A percentile compares a stretch with the other conserved stretches of the same genome.
phyloP scores from a whole-genome alignment of 1,140 invertebrate species.

The Trinorchestia longiramus region DNA sequence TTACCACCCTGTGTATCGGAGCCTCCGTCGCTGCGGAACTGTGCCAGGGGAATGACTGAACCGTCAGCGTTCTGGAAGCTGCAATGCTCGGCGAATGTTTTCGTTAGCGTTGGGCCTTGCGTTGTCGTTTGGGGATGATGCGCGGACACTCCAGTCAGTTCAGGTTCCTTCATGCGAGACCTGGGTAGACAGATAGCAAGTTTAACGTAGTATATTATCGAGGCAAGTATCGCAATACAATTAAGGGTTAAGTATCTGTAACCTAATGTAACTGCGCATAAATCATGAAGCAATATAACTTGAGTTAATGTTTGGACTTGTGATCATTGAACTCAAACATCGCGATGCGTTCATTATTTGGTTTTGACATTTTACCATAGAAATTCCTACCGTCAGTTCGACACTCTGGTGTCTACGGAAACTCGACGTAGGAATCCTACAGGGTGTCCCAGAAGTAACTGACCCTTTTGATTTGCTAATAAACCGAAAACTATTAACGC shows the following conservation, averaged over 20 bases:
- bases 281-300: not conserved
- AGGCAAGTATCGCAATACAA: not conserved
- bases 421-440: too few relatives aligned
- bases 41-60: not conserved
- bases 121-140: not conserved
- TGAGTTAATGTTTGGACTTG: too few relatives aligned
- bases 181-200: not conserved
- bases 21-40: constrained; percentile 1
- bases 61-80: not conserved
- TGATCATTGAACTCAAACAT: too few relatives aligned
- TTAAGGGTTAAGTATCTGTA: not conserved
- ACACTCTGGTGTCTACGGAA: too few relatives aligned
- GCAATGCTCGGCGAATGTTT: not conserved
- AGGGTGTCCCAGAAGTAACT: too few relatives aligned
- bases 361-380: too few relatives aligned
- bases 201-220: not conserved
- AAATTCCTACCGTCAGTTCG: too few relatives aligned
- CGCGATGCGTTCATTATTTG: too few relatives aligned
- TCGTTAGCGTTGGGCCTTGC: not conserved
- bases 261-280: not conserved
- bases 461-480: too few relatives aligned
- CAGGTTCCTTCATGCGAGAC: constrained; percentile 40
- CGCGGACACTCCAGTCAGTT: not conserved
- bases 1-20: not conserved
- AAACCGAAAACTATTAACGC: too few relatives aligned